Conservation (phyloP, 2,888 invertebrate species). For the Scrobipalpa costella region DNA sequence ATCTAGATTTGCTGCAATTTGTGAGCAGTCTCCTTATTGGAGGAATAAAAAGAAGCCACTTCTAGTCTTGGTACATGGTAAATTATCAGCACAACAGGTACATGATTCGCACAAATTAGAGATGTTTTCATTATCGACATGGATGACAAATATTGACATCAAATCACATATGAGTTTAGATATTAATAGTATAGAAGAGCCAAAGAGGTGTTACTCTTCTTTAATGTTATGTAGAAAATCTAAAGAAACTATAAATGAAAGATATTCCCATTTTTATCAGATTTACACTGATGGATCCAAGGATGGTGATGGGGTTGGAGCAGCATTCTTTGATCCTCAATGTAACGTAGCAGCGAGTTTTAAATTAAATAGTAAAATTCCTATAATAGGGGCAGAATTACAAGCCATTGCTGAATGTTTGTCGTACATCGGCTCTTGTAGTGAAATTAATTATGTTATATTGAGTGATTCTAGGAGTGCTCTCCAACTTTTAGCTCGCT, state of each 20-base stretch:
- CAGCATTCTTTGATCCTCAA: constrained; percentile 16
- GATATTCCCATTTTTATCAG: neutral
- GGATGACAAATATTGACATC: constrained; percentile 16
- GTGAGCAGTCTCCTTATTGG: neutral
- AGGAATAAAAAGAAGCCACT: neutral
- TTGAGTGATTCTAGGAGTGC: constrained; percentile 6
- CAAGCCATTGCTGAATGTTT: constrained; percentile 13
- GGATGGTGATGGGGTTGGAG: constrained; percentile 1
- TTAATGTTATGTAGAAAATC: neutral
- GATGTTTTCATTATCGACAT: constrained; percentile 7
- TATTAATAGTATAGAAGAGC: neutral
- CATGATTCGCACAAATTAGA: neutral
- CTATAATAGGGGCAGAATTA: constrained; percentile 11
- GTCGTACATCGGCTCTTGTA: constrained; percentile 7
- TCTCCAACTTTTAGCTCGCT: constrained; percentile 23
- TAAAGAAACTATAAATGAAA: neutral
- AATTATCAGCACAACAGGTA: neutral
- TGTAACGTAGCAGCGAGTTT: neutral
- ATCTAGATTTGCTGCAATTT: neutral
- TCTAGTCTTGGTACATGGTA: neutral
- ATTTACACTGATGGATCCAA: constrained; percentile 15
- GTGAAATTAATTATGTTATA: neutral
- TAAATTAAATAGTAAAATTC: constrained; percentile 1
- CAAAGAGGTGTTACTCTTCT: neutral
- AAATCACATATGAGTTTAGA: neutral